Base-by-base conservation (phyloP, 2,113 vertebrate genomes). In the Amphilophus citrinellus region DNA sequence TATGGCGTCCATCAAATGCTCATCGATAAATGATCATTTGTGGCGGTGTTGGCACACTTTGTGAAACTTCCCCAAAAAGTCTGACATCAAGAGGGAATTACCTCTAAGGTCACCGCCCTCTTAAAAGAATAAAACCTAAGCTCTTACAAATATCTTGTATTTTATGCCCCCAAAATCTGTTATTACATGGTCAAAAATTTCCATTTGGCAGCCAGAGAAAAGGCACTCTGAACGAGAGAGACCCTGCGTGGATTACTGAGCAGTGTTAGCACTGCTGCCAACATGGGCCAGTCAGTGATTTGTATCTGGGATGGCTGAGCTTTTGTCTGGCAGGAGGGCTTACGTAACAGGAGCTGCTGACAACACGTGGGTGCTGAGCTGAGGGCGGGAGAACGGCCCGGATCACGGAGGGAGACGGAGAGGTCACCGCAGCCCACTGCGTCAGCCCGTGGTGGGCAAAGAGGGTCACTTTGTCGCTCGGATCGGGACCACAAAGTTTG, bases 361-460 rank as follows among this genome's bases (percentile, higher is more conserved):
- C 87, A 93, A 92, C 92, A 94, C 90, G 93, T 95, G 94, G 94
- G 91, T 83, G 91, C 89, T 76, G 93, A 92, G 89, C 91, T 59
- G 86, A 88, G 68, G 80, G 87, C 84, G 84, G 85, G 88, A 89
- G 93, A 88, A 89, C 22, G 84, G 84, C 88, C 88, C 77, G 91
- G 91, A 93, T 94, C 92, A 84, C 77, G 20, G 85, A 77, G 80
- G 85, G 91, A 86, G 77, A 85, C 68, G 14, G 82, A 61, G 88
- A 92, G 94, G 91, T 95, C 93, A 93, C 77, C 78, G 5, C 47
- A 27, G 82, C 80, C 87, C 76, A 85, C 87, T 77, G 84, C 37
- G 59, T 5, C 77, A 77, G 88, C 61, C 76, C 44, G n/a, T 13
- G 24, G 42, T 53, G 84, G 84, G 76, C 80, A 17, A 76, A 59